Conservation (phyloP, 2,113 vertebrate species). For the Cochlearius cochlearius region DNA sequence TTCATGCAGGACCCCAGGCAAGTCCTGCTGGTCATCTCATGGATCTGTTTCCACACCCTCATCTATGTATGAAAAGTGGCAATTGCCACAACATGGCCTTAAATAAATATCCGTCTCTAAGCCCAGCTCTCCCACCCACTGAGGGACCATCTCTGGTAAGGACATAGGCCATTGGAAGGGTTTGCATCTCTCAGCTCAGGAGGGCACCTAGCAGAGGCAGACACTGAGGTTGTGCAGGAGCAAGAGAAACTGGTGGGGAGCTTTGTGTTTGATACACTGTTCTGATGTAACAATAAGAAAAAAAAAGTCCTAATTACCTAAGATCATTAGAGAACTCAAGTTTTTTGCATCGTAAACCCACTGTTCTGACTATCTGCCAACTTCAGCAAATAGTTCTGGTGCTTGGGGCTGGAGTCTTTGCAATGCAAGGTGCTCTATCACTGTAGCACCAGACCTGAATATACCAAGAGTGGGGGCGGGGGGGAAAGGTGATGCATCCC, state of each 20-base stretch:
- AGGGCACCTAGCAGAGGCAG: background rate
- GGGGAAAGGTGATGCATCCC: background rate
- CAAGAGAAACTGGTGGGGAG: background rate
- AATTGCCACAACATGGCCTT: background rate
- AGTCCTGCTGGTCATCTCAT: background rate
- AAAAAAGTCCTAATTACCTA: background rate
- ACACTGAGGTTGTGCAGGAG: background rate
- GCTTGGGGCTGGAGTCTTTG: background rate
- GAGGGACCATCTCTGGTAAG: background rate
- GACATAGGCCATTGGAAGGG: background rate
- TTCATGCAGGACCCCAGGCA: background rate
- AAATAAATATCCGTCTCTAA: background rate
- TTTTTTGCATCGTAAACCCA: background rate
- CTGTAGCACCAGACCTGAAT: background rate
- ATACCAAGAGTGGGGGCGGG: rapidly evolving
- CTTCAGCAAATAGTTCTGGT: background rate
- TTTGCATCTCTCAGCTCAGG: background rate
- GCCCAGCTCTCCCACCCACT: background rate
- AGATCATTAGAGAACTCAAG: background rate
- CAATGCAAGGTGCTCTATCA: background rate
- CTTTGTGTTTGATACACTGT: background rate
- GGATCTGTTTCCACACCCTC: background rate
- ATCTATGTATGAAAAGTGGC: background rate
- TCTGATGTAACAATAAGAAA: background rate
- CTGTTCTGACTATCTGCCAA: background rate